A percentile compares a stretch with the other conserved stretches of the same genome.
These are phyloP conservation scores for Crax fasciolata DNA, from an alignment of 2,797 vertebrate genomes.

Conservation along the genomic window DNA sequence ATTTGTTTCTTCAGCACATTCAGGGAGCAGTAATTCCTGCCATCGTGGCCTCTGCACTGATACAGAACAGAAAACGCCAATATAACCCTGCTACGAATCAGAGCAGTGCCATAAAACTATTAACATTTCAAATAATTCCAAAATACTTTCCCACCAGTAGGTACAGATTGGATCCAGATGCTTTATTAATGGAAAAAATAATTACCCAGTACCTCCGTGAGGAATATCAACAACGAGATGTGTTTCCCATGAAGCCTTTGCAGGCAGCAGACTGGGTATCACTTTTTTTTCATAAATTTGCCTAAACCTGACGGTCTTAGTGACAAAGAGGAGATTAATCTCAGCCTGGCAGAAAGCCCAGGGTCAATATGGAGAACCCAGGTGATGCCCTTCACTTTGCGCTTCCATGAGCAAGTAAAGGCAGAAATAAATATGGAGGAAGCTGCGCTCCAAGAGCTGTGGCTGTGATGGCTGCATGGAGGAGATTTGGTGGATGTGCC, in stretches of 20 bases:
- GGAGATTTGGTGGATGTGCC: neutral
- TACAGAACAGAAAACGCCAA: slow-evolving; percentile 35
- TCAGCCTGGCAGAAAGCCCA: slow-evolving; percentile 53
- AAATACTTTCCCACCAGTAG: slow-evolving; percentile 72
- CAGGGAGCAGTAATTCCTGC: neutral
- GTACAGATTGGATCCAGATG: slow-evolving; percentile 80
- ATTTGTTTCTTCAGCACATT: neutral
- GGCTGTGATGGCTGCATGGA: neutral
- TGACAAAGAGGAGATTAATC: slow-evolving; percentile 49
- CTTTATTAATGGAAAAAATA: slow-evolving; percentile 50
- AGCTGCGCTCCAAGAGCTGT: neutral
- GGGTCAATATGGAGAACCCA: slow-evolving; percentile 64
- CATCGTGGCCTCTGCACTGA: neutral
- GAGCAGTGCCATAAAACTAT: slow-evolving; percentile 65
- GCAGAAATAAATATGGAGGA: slow-evolving; percentile 45
- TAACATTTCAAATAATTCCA: slow-evolving; percentile 68
- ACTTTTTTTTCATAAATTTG: neutral
- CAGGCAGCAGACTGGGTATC: slow-evolving; percentile 14
- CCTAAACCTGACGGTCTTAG: slow-evolving; percentile 44
- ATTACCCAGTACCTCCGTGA: slow-evolving; percentile 44
- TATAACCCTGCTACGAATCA: slow-evolving; percentile 67
- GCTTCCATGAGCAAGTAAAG: slow-evolving; percentile 61
- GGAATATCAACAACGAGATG: neutral
- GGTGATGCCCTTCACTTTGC: slow-evolving; percentile 45
- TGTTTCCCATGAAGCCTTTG: neutral